Evolutionary conservation across 2,113 vertebrate genomes (phyloP).

Genomic region (Tetraodon nigroviridis): DNA sequence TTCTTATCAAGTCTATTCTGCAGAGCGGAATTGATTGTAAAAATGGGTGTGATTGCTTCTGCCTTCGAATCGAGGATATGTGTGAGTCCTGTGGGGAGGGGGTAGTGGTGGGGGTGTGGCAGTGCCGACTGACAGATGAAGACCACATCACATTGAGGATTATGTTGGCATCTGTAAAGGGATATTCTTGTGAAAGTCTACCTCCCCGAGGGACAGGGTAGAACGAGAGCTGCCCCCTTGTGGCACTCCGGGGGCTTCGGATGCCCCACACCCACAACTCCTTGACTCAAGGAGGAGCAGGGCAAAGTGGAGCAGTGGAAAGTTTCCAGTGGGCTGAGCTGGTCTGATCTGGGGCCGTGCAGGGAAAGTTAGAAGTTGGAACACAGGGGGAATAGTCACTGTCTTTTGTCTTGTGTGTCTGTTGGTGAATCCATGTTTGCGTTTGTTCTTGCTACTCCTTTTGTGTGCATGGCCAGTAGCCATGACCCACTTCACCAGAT

Average conservation of each 20-base stretch:
- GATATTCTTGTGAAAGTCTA: conserved; percentile 59
- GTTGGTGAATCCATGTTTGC: conserved; percentile 37
- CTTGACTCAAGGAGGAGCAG: conserved; percentile 7
- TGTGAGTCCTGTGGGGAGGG: background rate
- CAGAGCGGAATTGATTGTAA: too few species aligned
- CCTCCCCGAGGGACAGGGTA: conserved; percentile 43
- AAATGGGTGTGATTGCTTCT: too few species aligned
- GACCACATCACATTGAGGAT: background rate
- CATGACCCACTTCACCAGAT: conserved; percentile 61
- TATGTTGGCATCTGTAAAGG: conserved; percentile 21
- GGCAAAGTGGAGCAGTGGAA: conserved; percentile 22
- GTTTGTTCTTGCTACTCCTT: conserved; percentile 39
- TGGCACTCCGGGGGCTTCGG: conserved; percentile 36
- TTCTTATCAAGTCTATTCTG: too few species aligned
- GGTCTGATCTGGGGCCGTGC: conserved; percentile 45
- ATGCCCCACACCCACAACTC: conserved; percentile 23
- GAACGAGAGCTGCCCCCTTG: conserved; percentile 54
- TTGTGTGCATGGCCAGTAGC: conserved; percentile 37
- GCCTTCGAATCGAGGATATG: too few species aligned
- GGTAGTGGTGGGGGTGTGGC: conserved; percentile 4
- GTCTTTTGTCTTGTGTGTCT: conserved; percentile 26
- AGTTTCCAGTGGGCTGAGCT: conserved; percentile 39
- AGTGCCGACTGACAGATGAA: background rate
- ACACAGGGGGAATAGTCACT: conserved; percentile 39
- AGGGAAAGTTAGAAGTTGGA: conserved; percentile 43